Evolutionary conservation across 1,140 invertebrate species (phyloP).

Genomic region (Drosophila ironensis): DNA sequence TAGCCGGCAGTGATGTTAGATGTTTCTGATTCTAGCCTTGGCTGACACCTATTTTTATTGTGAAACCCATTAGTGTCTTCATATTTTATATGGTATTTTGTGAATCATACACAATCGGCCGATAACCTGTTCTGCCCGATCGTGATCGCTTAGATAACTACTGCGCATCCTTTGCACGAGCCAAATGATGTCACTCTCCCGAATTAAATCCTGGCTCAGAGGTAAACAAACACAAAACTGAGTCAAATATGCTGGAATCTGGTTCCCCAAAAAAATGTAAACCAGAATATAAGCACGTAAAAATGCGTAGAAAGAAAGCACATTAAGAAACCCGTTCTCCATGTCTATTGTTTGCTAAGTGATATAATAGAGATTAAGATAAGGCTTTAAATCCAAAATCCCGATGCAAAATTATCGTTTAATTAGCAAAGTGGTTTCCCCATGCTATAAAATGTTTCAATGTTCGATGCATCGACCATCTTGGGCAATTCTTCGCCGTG

Average conservation of each 20-base stretch:
- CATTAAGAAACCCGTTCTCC: constrained; percentile 44
- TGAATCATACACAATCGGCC: constrained; percentile 12
- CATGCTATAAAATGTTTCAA: constrained; percentile 4
- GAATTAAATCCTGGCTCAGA: constrained; percentile 41
- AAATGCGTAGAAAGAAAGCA: constrained; percentile 34
- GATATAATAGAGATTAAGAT: constrained; percentile 55
- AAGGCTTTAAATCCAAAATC: too few species aligned
- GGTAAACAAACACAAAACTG: constrained; percentile 26
- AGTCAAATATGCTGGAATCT: constrained; percentile 30
- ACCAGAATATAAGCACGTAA: constrained; percentile 7
- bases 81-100: constrained; percentile 16
- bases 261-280: constrained; percentile 37
- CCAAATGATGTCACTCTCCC: constrained; percentile 23
- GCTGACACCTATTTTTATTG: constrained; percentile 19
- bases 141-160: background rate
- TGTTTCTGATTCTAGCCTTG: constrained; percentile 23
- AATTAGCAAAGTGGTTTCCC: constrained; percentile 19
- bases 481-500: constrained; percentile 17
- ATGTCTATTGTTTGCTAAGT: constrained; percentile 19
- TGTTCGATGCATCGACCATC: background rate
- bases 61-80: constrained; percentile 39
- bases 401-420: background rate
- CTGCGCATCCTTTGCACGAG: constrained; percentile 34
- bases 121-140: constrained; percentile 15
- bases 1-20: constrained; percentile 3